phyloP scores from a whole-genome alignment of 2,888 invertebrate genomes.

The Lacanobia wlatinum region DNA sequence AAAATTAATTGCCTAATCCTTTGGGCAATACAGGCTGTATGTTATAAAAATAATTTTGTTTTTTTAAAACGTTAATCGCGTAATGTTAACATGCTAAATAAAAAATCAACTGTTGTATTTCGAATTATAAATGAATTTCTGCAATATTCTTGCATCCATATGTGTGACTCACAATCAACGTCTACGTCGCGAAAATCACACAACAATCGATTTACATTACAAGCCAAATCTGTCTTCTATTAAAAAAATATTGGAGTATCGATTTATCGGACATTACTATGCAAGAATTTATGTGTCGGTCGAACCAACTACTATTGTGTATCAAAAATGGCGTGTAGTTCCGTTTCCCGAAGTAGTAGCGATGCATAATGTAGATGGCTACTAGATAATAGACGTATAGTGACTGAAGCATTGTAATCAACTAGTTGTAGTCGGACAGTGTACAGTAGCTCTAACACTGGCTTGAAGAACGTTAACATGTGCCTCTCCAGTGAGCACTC shows the following conservation, averaged over 20 bases:
- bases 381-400: conserved; percentile 57
- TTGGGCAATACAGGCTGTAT: neutral
- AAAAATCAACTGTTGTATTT: conserved; percentile 4
- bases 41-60: neutral
- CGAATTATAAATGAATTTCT: conserved; percentile 7
- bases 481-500: conserved; percentile 63
- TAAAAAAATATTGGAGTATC: conserved; percentile 36
- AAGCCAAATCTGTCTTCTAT: conserved; percentile 27
- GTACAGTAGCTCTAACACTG: conserved; percentile 68
- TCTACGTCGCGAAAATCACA: conserved; percentile 9
- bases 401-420: conserved; percentile 38
- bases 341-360: conserved; percentile 60
- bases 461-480: conserved; percentile 65
- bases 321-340: conserved; percentile 65
- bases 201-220: conserved; percentile 37
- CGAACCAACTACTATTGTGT: conserved; percentile 66
- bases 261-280: conserved; percentile 57
- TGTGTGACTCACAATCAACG: conserved; percentile 34
- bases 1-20: neutral
- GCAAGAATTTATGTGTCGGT: conserved; percentile 65
- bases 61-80: neutral
- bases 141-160: neutral
- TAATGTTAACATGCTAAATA: neutral
- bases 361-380: conserved; percentile 61
- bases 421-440: conserved; percentile 48